A percentile compares a stretch with the other conserved stretches of the same genome.
phyloP scores from a whole-genome alignment of 2,888 invertebrate species.

The Melipona beecheii region DNA sequence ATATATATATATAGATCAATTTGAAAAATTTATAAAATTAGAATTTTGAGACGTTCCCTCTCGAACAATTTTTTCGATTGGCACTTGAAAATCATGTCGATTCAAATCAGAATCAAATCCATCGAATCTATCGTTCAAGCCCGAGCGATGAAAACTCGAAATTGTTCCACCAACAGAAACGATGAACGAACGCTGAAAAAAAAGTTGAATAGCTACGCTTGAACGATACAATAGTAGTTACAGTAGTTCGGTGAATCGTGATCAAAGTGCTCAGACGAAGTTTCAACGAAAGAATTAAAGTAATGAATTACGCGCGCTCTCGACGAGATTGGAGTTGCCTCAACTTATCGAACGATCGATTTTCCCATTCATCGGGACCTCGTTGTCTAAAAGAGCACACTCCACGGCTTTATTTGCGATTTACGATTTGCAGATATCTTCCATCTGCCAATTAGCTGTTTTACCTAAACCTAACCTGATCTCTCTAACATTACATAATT shows the following conservation, averaged over 20 bases:
- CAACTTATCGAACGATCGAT: slow-evolving; percentile 35
- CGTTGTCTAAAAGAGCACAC: slow-evolving; percentile 22
- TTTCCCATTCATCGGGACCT: slow-evolving; percentile 42
- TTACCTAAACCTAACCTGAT: neutral
- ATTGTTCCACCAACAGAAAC: neutral
- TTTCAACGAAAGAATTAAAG: slow-evolving; percentile 23
- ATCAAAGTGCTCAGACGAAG: neutral
- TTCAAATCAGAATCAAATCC: neutral
- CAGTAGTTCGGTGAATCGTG: neutral
- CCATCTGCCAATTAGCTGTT: slow-evolving; percentile 26
- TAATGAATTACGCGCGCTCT: slow-evolving; percentile 27
- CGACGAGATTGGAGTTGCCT: neutral
- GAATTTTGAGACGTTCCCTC: too few relatives aligned
- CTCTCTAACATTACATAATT: too few relatives aligned
- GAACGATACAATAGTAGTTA: neutral
- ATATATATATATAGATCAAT: too few relatives aligned
- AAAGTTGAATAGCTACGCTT: neutral
- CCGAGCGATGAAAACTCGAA: neutral
- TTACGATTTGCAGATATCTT: slow-evolving; percentile 23
- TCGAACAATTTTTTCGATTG: too few relatives aligned
- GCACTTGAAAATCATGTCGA: neutral
- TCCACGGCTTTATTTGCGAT: slow-evolving; percentile 34
- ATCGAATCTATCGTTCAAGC: neutral
- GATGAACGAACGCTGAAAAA: neutral
- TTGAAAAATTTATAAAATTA: too few relatives aligned